These are phyloP conservation scores for Oryctes rhinoceros DNA, from an alignment of 1,140 invertebrate species.

Conservation along the genomic window DNA sequence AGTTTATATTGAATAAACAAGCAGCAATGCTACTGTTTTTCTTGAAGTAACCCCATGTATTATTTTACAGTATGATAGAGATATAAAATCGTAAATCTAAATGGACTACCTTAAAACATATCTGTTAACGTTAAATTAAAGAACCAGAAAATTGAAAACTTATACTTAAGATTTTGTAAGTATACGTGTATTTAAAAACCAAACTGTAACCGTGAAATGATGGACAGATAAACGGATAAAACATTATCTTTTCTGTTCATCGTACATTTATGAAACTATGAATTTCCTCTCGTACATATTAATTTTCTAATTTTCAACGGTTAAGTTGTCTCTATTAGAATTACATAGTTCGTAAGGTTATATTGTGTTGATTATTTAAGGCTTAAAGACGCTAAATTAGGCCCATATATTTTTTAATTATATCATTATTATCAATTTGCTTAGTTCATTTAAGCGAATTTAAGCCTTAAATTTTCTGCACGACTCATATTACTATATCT, in stretches of 20 bases:
- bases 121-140: not conserved
- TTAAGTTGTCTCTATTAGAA: not conserved
- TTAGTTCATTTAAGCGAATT: not conserved
- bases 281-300: not conserved
- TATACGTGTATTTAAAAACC: no score
- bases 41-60: not conserved
- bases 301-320: not conserved
- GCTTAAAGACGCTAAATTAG: not conserved
- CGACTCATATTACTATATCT: slow-evolving; percentile 6
- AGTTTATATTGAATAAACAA: not conserved
- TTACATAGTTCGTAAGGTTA: not conserved
- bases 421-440: not conserved
- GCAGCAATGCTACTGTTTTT: not conserved
- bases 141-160: slow-evolving; percentile 8
- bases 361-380: not conserved
- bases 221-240: not conserved
- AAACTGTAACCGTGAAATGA: no score
- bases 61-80: slow-evolving; percentile 1
- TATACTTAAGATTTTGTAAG: not conserved
- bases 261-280: not conserved
- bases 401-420: not conserved
- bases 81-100: not conserved
- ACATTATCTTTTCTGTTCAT: not conserved
- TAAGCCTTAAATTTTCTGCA: slow-evolving; percentile 15
- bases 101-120: not conserved